phyloP scores from a whole-genome alignment of 2,113 vertebrate genomes.

The Notarius quadriscutis region DNA sequence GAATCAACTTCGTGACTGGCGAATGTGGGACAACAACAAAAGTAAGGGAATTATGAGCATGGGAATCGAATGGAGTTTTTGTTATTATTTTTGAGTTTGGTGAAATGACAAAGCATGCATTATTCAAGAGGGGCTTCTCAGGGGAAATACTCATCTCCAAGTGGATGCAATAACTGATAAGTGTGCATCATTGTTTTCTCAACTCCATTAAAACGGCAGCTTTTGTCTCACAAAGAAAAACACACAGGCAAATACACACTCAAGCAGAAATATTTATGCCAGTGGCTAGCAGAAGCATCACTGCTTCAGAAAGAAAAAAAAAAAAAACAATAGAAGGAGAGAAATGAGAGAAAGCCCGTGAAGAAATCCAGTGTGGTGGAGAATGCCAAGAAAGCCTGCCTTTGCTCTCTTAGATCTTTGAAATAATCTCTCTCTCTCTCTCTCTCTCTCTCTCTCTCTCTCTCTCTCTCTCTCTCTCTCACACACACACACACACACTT shows the following conservation, averaged over 20 bases:
- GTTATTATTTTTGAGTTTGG: conserved; percentile 34
- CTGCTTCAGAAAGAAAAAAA: neutral
- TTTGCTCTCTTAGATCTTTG: conserved; percentile 67
- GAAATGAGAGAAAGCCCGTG: neutral
- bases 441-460: conserved; percentile 25
- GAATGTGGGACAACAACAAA: conserved; percentile 1
- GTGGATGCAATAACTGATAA: conserved; percentile 37
- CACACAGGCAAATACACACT: neutral
- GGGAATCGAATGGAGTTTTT: conserved; percentile 1
- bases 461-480: conserved; percentile 14
- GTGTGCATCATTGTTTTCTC: conserved; percentile 24
- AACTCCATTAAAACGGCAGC: conserved; percentile 7
- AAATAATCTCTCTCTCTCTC: conserved; percentile 60
- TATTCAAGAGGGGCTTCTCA: conserved; percentile 27
- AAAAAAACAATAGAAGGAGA: conserved; percentile 26
- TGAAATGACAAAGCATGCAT: conserved; percentile 22
- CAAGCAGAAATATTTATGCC: conserved; percentile 41
- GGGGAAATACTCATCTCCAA: conserved; percentile 8
- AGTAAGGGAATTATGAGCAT: conserved; percentile 20
- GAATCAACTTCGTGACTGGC: neutral
- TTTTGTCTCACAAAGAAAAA: conserved; percentile 19
- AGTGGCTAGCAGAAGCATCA: conserved; percentile 29
- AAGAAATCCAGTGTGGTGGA: conserved; percentile 58
- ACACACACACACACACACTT: conserved; percentile 35
- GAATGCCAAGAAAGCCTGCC: conserved; percentile 65